Percentiles rank a stretch among this genome's conserved stretches.
Evolutionary conservation across 2,113 vertebrate genomes (phyloP).

Genomic region (Acrocephalus kingi): DNA sequence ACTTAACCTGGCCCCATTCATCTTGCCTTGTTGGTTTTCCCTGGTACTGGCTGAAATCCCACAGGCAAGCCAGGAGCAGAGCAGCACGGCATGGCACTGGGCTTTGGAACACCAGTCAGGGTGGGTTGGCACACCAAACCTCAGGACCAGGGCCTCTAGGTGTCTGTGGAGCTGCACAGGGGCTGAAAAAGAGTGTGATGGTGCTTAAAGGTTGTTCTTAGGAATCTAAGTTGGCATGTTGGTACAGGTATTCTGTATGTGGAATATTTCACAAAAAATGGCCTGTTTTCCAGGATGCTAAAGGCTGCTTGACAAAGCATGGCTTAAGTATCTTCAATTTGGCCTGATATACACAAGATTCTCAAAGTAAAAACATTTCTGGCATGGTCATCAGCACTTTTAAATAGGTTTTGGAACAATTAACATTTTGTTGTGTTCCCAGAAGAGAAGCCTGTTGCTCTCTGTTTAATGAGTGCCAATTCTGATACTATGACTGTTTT

Average conservation of each 20-base stretch:
- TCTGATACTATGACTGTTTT: background rate
- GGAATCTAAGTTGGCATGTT: background rate
- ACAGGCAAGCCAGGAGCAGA: background rate
- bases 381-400: background rate
- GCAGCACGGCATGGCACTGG: accelerated
- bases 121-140: background rate
- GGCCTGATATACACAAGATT: background rate
- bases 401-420: background rate
- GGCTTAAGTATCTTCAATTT: background rate
- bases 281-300: background rate
- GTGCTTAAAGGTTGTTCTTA: background rate
- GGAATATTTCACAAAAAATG: background rate
- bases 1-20: background rate
- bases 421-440: background rate
- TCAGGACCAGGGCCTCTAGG: accelerated
- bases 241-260: background rate
- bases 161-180: background rate
- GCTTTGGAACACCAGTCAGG: background rate
- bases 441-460: background rate
- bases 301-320: background rate
- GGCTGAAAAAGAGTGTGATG: background rate
- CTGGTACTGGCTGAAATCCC: accelerated
- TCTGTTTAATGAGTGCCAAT: background rate
- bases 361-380: background rate
- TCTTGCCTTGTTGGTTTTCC: background rate